A percentile compares a stretch with the other conserved stretches of the same genome.
These are phyloP conservation scores for Eristalinus aeneus DNA, from an alignment of 2,888 invertebrate genomes.

Conservation along the genomic window DNA sequence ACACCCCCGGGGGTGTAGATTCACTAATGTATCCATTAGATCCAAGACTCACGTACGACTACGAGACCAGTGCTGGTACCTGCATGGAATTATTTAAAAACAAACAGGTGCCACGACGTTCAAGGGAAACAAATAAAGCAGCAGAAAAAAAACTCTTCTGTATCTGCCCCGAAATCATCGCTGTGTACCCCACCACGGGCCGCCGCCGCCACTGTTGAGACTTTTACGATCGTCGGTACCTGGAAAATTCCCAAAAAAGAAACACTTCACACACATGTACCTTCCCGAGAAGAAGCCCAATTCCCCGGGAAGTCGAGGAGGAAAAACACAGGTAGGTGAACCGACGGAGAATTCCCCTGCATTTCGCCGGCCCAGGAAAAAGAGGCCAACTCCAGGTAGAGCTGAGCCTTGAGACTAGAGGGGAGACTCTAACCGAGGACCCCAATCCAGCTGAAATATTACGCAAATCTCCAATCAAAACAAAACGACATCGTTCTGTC, in stretches of 20 bases:
- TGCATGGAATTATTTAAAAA: background rate
- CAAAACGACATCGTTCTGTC: background rate
- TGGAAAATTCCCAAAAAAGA: background rate
- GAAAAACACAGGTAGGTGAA: conserved; percentile 37
- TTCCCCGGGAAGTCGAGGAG: background rate
- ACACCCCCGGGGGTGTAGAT: conserved; percentile 2
- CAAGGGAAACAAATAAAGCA: background rate
- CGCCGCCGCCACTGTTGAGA: conserved; percentile 6
- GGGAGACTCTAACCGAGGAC: background rate
- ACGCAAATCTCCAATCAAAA: background rate
- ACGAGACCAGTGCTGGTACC: background rate
- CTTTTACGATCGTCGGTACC: conserved; percentile 18
- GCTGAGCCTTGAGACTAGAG: background rate
- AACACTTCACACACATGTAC: background rate
- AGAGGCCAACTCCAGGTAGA: conserved; percentile 3
- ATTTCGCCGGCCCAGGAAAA: background rate
- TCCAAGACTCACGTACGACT: background rate
- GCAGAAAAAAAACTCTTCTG: background rate
- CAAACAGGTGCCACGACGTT: conserved; percentile 21
- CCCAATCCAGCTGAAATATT: background rate
- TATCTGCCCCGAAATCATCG: no score
- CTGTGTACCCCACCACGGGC: background rate
- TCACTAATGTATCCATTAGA: background rate
- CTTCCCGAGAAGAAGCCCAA: conserved; percentile 8
- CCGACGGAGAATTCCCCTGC: conserved; percentile 12